phyloP scores from a whole-genome alignment of 2,113 vertebrate genomes.

The Dicerorhinus sumatrensis region DNA sequence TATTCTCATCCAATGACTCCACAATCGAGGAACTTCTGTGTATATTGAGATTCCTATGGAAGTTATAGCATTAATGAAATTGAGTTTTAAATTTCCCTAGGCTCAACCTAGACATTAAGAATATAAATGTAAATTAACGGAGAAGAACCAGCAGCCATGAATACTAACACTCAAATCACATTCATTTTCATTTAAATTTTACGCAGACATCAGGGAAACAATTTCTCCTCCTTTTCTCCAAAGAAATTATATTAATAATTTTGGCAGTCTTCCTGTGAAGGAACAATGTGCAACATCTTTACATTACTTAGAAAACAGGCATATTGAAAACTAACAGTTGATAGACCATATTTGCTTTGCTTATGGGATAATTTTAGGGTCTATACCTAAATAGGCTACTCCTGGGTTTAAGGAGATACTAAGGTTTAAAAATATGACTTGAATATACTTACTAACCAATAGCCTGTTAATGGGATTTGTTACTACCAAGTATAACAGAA shows the following conservation, averaged over 20 bases:
- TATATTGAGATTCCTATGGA: slow-evolving; percentile 85
- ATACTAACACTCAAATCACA: slow-evolving; percentile 84
- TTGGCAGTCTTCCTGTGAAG: slow-evolving; percentile 71
- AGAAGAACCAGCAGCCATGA: slow-evolving; percentile 83
- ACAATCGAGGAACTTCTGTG: slow-evolving; percentile 83
- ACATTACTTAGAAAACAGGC: slow-evolving; percentile 45
- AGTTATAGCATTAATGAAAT: slow-evolving; percentile 88
- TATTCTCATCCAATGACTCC: slow-evolving; percentile 81
- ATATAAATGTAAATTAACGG: slow-evolving; percentile 91
- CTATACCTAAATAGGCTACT: background rate
- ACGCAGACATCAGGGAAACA: slow-evolving; percentile 72
- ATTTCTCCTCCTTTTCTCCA: slow-evolving; percentile 68
- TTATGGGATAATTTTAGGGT: slow-evolving; percentile 61
- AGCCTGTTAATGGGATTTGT: background rate
- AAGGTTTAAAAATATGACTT: slow-evolving; percentile 28
- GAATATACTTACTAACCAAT: background rate
- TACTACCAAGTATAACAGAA: background rate
- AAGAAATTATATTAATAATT: slow-evolving; percentile 79
- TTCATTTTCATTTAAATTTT: slow-evolving; percentile 82
- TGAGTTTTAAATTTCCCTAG: slow-evolving; percentile 89
- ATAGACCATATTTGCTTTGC: slow-evolving; percentile 68
- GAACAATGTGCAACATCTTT: slow-evolving; percentile 59
- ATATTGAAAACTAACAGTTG: slow-evolving; percentile 64
- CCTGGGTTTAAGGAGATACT: background rate
- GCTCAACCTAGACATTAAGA: slow-evolving; percentile 88